Evolutionary conservation across 2,797 vertebrate genomes (phyloP), one percentile per base, ranked within the genome.

Genomic region (Onychomys torridus): DNA sequence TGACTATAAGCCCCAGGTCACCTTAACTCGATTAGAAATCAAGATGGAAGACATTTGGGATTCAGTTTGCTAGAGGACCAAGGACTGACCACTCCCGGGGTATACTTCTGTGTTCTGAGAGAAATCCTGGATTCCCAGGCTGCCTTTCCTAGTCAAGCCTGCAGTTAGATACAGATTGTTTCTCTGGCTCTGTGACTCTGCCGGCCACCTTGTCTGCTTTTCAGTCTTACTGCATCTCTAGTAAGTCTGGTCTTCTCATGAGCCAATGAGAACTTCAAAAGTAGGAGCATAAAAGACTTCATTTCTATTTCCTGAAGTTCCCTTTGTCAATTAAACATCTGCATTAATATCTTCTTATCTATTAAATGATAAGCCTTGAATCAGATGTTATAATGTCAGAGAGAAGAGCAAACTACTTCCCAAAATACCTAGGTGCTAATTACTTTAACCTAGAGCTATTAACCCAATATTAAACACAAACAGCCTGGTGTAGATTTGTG

Each of bases 371-470:
- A 3, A 75, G 29, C 57, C 76, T 91, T 93, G 55, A 91, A 82
- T 59, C 29, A 84, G 73, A 91, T 67, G 59, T 61, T 87, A 61
- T 86, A 86, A 49, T 67, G 75, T 63, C 69, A 61, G 32, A 85
- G 40, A 65, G 57, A 84, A 94, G 90, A 25, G 40, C 43, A 95
- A 96, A 46, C 46, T 78, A 69, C 32, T 40, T 87, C 90, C 10
- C 46, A 86, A 93, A 89, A 17, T 89, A 84, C n/a, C 25, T 82
- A 89, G 32, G 79, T 65, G 40, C 40, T 89, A 75, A 91, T 90
- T 96, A 78, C 87, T 86, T 86, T 96, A 96, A 96, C 83, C 73
- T 92, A 65, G 17, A 95, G 52, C 71, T 88, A 34, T 88, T 79
- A 89, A 89, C 88, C 59, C 69, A 93, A 73, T 69, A 95, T 87